phyloP scores from a whole-genome alignment of 2,888 invertebrate genomes.

The Lysandra coridon region DNA sequence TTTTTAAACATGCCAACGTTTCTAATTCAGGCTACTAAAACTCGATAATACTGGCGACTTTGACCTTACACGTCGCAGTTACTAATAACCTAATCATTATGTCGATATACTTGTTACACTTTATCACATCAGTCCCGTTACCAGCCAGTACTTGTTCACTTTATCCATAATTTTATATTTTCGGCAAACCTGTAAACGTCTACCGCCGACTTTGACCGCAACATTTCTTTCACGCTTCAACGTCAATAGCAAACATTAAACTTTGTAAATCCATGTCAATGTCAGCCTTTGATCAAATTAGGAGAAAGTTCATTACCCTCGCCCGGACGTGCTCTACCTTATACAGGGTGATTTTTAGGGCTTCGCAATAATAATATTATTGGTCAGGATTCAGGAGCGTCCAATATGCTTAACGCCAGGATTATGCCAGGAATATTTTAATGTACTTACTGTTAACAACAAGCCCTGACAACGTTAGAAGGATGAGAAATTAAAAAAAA shows the following conservation, averaged over 20 bases:
- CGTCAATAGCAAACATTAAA: neutral
- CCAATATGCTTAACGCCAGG: neutral
- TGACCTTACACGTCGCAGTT: no score
- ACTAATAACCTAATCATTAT: no score
- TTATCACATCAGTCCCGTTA: no score
- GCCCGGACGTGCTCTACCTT: neutral
- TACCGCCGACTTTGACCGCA: neutral
- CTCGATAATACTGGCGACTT: no score
- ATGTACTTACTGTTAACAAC: no score
- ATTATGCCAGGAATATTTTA: no score
- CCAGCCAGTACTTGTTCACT: no score
- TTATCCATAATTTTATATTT: neutral
- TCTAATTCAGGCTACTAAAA: neutral
- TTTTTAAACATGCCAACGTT: neutral
- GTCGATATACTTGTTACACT: no score
- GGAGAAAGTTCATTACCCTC: neutral
- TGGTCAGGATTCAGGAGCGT: neutral
- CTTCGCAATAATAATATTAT: neutral
- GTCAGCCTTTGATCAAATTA: neutral
- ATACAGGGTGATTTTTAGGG: neutral
- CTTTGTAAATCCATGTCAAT: constrained; percentile 21
- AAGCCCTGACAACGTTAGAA: no score
- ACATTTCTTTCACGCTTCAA: neutral
- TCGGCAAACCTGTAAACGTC: neutral
- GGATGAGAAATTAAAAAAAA: no score